A percentile compares a stretch with the other conserved stretches of the same genome.
phyloP scores from a whole-genome alignment of 2,888 invertebrate genomes.

The Acanthococcus lagerstroemiae region DNA sequence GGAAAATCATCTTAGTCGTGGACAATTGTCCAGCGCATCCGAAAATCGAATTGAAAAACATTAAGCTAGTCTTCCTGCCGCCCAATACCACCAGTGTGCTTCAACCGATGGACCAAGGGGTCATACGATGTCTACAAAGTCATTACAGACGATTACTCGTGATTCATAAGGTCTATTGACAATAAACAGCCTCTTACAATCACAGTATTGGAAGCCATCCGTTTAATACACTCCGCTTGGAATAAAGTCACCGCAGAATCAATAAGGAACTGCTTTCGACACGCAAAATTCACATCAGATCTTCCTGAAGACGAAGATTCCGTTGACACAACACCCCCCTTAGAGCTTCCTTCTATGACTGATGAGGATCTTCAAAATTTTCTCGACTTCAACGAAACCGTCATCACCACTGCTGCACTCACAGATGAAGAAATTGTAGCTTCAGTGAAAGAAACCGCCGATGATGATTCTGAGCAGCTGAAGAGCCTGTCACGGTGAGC shows the following conservation, averaged over 20 bases:
- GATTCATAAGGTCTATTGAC: neutral
- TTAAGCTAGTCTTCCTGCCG: neutral
- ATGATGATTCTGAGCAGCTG: neutral
- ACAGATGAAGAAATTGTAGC: neutral
- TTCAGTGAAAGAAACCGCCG: neutral
- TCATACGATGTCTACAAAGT: neutral
- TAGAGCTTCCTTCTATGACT: neutral
- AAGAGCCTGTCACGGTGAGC: neutral
- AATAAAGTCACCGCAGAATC: neutral
- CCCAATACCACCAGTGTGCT: neutral
- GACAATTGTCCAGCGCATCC: slow-evolving; percentile 1
- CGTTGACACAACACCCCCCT: neutral
- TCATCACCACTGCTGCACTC: neutral
- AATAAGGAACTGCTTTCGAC: neutral
- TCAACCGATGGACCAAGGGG: neutral
- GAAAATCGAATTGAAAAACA: neutral
- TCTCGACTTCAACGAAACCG: neutral
- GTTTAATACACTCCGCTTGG: neutral
- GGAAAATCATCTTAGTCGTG: neutral
- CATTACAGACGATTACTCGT: neutral
- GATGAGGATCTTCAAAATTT: neutral
- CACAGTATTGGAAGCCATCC: neutral
- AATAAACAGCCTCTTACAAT: neutral
- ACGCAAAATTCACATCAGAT: neutral
- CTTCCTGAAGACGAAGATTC: too few species aligned